Evolutionary conservation across 2,113 vertebrate genomes (phyloP).

Genomic region (Vulpes vulpes): DNA sequence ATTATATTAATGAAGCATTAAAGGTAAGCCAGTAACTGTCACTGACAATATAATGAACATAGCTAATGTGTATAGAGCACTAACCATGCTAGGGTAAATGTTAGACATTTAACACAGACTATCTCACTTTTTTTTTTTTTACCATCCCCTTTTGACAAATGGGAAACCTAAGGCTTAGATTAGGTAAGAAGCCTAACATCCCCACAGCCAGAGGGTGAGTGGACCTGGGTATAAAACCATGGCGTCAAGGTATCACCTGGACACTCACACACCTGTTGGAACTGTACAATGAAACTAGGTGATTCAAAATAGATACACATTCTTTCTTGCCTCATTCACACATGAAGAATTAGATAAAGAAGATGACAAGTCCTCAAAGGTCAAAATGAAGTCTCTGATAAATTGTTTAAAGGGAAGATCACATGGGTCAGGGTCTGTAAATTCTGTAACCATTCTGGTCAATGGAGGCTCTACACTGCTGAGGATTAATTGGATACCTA

Average conservation of each 20-base stretch:
- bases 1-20: neutral
- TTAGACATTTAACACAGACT: neutral
- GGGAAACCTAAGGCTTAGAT: neutral
- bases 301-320: neutral
- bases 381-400: constrained; percentile 4
- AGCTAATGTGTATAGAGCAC: neutral
- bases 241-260: neutral
- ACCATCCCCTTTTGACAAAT: neutral
- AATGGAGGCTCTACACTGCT: neutral
- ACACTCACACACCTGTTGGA: neutral
- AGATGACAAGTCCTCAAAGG: neutral
- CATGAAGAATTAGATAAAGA: neutral
- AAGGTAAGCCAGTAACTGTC: neutral
- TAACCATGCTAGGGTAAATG: neutral
- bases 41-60: neutral
- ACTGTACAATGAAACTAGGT: neutral
- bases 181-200: neutral
- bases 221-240: neutral
- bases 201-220: neutral
- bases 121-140: neutral
- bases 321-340: neutral
- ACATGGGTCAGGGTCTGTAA: neutral
- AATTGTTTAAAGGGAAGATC: neutral
- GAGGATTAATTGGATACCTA: neutral
- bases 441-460: neutral